phyloP scores from a whole-genome alignment of 2,113 vertebrate genomes.

The Merops nubicus region DNA sequence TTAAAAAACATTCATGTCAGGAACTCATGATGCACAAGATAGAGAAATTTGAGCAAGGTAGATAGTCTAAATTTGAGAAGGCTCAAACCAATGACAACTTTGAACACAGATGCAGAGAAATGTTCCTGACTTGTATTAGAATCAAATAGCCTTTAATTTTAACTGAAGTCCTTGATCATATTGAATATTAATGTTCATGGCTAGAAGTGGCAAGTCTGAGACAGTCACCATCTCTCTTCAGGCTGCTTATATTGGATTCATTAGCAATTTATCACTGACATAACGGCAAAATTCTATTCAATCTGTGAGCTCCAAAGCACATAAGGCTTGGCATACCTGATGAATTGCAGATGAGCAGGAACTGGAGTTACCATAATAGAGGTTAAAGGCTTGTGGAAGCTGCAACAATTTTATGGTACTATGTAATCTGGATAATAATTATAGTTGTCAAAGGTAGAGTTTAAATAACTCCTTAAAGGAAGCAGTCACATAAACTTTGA shows the following conservation, averaged over 20 bases:
- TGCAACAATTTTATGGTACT: background rate
- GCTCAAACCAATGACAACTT: background rate
- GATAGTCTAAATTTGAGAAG: background rate
- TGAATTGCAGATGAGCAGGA: constrained; percentile 16
- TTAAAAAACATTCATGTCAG: background rate
- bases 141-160: constrained; percentile 11
- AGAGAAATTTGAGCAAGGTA: background rate
- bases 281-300: constrained; percentile 36
- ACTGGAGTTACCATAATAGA: background rate
- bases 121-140: background rate
- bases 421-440: background rate
- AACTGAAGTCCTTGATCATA: background rate
- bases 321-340: background rate
- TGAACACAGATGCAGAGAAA: background rate
- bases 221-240: constrained; percentile 16
- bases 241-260: constrained; percentile 17
- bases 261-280: constrained; percentile 26
- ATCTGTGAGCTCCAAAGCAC: background rate
- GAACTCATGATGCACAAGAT: background rate
- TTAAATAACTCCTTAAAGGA: background rate
- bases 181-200: constrained; percentile 20
- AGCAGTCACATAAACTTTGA: background rate
- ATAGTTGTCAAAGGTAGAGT: background rate
- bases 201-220: background rate
- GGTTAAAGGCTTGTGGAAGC: background rate